Conservation (phyloP, 2,888 invertebrate genomes). For the Phalera bucephala region DNA sequence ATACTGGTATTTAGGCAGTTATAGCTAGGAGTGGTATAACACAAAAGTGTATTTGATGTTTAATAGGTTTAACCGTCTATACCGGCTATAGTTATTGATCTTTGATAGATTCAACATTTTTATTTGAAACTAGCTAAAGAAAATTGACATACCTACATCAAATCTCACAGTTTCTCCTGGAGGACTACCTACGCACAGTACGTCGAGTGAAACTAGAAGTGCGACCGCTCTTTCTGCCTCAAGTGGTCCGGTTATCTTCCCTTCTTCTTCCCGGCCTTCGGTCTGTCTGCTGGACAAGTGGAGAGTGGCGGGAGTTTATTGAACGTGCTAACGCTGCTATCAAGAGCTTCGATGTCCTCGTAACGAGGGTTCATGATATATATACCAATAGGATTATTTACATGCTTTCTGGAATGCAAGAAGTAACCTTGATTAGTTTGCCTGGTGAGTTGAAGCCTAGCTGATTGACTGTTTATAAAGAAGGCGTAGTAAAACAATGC, state of each 20-base stretch:
- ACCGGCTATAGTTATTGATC: too few relatives aligned
- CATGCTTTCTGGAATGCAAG: conserved; percentile 93
- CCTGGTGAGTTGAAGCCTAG: conserved; percentile 77
- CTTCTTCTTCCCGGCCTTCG: conserved; percentile 92
- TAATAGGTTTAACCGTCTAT: too few relatives aligned
- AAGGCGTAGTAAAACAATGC: too few relatives aligned
- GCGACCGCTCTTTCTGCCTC: conserved; percentile 94
- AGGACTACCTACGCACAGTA: conserved; percentile 88
- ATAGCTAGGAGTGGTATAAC: too few relatives aligned
- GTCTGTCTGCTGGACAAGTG: conserved; percentile 93
- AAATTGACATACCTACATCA: too few relatives aligned
- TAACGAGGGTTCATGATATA: conserved; percentile 93
- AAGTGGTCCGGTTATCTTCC: conserved; percentile 91
- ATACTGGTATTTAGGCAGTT: too few relatives aligned
- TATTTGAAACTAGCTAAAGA: too few relatives aligned
- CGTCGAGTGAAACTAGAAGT: conserved; percentile 92
- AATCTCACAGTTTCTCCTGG: conserved; percentile 89
- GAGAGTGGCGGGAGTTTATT: conserved; percentile 91
- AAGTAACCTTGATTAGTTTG: conserved; percentile 90
- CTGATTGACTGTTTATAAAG: too few relatives aligned
- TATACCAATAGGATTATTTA: conserved; percentile 95
- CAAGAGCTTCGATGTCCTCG: conserved; percentile 89
- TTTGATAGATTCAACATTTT: too few relatives aligned
- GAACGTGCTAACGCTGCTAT: conserved; percentile 90
- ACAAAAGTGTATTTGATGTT: too few relatives aligned